Evolutionary conservation across 2,113 vertebrate genomes (phyloP), one percentile per base, ranked within the genome.

Genomic region (Grammomys dolichurus): DNA sequence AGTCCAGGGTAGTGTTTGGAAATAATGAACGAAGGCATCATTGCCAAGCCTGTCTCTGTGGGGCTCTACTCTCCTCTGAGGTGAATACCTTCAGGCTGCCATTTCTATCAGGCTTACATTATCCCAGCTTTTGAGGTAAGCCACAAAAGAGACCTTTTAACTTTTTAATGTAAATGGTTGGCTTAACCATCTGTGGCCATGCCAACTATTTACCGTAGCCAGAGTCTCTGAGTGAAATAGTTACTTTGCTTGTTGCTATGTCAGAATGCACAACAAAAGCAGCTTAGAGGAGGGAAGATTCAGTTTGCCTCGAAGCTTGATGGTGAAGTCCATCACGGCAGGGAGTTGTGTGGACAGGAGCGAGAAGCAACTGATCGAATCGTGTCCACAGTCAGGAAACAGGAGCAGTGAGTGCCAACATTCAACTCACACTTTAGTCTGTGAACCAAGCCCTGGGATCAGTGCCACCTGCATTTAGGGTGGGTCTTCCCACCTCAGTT

Each of bases 161-260:
- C 75, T 43, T 16, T 51, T 26, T 51, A 28, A 22, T 2, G 3
- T 36, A 60, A 31, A 13, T 78, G 75, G 54, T 48, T 19, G 90
- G 16, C 65, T 76, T 65, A 31, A 80, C 48, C n/a, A 7, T 24
- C 56, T 5, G 0, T 4, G 43, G 33, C 31, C 40, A 9, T 40
- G 7, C 81, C 12, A 16, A 90, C 24, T 4, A 16, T 36, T 13
- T 48, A 67, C 0, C 19, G 5, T 36, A 63, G 31, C 43, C 6
- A 36, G 28, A 1, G 48, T 58, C 11, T 0, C 17, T 20, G 11
- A 0, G 3, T 20, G 48, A 16, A 33, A 5, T 10, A 17, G 13
- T 54, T 36, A 54, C 31, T 54, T 56, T 56, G 33, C 51, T n/a
- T 81, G 51, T 81, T 58, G 33, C 78, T 58, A 10, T 81, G 78